Evolutionary conservation across 1,140 invertebrate species (phyloP), one percentile per base, ranked within the genome.

Genomic region (Bombus balteatus): DNA sequence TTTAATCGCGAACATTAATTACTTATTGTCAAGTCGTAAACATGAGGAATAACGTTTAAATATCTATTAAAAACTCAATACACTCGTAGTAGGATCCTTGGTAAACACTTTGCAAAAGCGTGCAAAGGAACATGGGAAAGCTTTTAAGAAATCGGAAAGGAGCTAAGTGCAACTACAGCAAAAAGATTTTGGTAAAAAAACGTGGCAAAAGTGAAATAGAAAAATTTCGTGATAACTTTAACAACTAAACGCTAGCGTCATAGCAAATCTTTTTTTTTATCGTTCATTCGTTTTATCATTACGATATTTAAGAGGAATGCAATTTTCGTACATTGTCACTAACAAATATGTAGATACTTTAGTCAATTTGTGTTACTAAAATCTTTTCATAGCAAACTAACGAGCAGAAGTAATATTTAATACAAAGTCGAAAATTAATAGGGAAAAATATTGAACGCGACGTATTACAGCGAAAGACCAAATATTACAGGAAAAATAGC

Each of bases 121-220:
- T 13, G 72, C 9, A 47, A 47, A 47, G n/a, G 22, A 25, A 32
- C 22, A 53, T 12, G 43, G 43, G 12, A 32, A 75, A 75, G 43
- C 43, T 75, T 75, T 75, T 57, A 57, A 75, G 41, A 53, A 75
- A 53, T 57, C 73, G 15, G 32, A 22, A 53, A 75, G 73, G 10
- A 53, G 47, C 22, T 5, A 34, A 75, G 32, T 47, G 47, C 25
- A 25, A 22, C n/a, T 34, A 25, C 32, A 6, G 68, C 1, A 28
- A 71, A 71, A 71, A 71, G 68, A 39, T 71, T 37, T 25, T 70
- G 37, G 12, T 8, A n/a, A 28, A 43, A 75, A 75, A 41, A 13
- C 34, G 22, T 1, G 32, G 32, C 22, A 9, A 8, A 41, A 18
- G 12, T 32, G 41, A 47, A 32, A 32, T 47, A 13, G 28, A 70